A percentile compares a stretch with the other conserved stretches of the same genome.
Conservation (phyloP, 2,797 vertebrate species). For the Malurus splendens region DNA sequence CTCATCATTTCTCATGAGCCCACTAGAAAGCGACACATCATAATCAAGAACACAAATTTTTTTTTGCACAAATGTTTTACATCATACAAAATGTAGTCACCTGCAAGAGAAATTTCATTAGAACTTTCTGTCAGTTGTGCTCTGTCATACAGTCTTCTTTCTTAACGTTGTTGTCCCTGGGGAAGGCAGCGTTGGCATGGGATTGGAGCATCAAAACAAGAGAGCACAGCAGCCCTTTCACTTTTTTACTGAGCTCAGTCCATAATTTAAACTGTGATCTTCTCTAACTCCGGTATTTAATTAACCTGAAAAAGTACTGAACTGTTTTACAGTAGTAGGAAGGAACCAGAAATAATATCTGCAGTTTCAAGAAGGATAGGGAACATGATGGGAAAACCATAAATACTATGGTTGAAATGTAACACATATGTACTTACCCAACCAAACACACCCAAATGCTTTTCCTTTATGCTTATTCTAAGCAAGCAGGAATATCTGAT, state of each 20-base stretch:
- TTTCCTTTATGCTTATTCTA: neutral
- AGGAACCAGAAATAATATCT: neutral
- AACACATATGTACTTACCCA: neutral
- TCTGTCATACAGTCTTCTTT: neutral
- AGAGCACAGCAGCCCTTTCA: neutral
- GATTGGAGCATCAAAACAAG: neutral
- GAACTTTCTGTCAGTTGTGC: neutral
- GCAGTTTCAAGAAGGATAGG: neutral
- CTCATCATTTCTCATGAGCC: neutral
- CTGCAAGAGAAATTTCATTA: neutral
- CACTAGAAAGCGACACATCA: neutral
- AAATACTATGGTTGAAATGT: neutral
- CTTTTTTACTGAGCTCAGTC: neutral
- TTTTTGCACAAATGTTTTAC: neutral
- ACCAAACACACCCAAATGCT: neutral
- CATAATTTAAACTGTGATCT: neutral
- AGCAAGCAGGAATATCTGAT: neutral
- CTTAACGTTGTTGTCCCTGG: neutral
- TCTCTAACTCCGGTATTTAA: neutral
- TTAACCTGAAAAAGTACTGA: neutral
- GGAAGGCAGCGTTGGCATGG: accelerated
- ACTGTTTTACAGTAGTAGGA: neutral
- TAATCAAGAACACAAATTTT: neutral
- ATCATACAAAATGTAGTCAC: neutral
- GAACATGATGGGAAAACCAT: neutral